Conservation (phyloP, 2,797 vertebrate species). For the Pteronotus mesoamericanus region DNA sequence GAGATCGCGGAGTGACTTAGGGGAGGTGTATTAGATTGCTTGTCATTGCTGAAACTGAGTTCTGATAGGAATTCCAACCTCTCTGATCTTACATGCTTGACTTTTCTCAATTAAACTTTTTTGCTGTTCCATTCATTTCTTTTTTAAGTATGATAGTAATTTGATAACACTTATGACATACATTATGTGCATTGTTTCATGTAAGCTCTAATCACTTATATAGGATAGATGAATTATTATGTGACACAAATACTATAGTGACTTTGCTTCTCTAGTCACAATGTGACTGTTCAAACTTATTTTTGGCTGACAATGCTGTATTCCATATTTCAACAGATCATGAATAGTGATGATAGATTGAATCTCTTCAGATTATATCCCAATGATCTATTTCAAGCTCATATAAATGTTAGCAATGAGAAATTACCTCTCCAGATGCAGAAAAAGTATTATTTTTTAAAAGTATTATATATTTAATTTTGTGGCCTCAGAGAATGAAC, state of each 20-base stretch:
- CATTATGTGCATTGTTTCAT: not conserved
- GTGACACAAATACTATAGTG: not conserved
- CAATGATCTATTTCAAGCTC: not conserved
- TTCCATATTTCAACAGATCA: not conserved
- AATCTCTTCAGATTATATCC: not conserved
- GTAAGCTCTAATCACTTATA: not conserved
- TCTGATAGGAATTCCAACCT: not conserved
- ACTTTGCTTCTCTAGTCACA: not conserved
- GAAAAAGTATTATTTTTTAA: not conserved
- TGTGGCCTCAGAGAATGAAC: not conserved
- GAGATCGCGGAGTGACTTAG: not conserved
- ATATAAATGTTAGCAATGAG: not conserved
- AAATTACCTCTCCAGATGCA: not conserved
- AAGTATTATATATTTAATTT: not conserved
- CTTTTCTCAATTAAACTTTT: not conserved
- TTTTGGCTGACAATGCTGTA: not conserved
- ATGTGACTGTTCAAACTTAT: not conserved
- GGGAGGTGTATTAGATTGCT: not conserved
- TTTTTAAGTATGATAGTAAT: not conserved
- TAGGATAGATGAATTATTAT: not conserved
- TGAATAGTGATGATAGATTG: not conserved
- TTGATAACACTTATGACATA: not conserved
- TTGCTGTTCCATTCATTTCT: not conserved
- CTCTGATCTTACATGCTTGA: not conserved
- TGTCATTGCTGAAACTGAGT: not conserved